Base-by-base conservation (phyloP, 2,113 vertebrate species). In the Hiodon alosoides region DNA sequence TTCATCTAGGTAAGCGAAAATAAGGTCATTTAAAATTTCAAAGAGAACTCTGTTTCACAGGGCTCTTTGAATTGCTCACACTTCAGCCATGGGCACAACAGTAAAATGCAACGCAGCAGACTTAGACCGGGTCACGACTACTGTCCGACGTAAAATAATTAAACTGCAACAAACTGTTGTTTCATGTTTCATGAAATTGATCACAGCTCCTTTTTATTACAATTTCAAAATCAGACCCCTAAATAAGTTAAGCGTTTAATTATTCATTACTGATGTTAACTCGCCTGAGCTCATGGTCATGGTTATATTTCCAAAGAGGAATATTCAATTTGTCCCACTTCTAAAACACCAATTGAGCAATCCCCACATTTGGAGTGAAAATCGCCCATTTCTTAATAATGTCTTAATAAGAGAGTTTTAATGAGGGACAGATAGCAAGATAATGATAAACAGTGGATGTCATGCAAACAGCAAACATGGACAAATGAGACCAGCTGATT, bases 11-110 rank as follows among this genome's bases (percentile, higher is more conserved):
- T 52, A 4, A 53, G n/a, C 47, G 13, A 13, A 70, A 16, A 17
- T 50, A 76, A 31, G 48, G 31, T 48, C 61, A 52, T 14, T 50
- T 7, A 51, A 68, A 68, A 68, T 67, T 13, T 67, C 48, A 67
- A 67, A 67, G 51, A 51, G 47, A 51, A 68, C 46, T 51, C 66
- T 1, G 13, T 61, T 31, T 31, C 31, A 31, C 31, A 31, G 31
- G 31, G 31, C 31, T 31, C 31, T 31, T 31, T 31, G 31, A 31
- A 31, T 31, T 31, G 31, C 31, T 31, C 31, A 31, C 31, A 31
- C 31, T 31, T 31, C 31, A 31, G 2, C 31, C 31, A 31, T 31
- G 31, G 31, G 31, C 31, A 31, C 31, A 31, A 31, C 31, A 31
- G 31, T 31, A 31, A 31, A 31, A 31, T 31, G 31, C 31, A 31